Evolutionary conservation across 2,113 vertebrate genomes (phyloP), one percentile per base, ranked within the genome.

Genomic region (Smithornis capensis): DNA sequence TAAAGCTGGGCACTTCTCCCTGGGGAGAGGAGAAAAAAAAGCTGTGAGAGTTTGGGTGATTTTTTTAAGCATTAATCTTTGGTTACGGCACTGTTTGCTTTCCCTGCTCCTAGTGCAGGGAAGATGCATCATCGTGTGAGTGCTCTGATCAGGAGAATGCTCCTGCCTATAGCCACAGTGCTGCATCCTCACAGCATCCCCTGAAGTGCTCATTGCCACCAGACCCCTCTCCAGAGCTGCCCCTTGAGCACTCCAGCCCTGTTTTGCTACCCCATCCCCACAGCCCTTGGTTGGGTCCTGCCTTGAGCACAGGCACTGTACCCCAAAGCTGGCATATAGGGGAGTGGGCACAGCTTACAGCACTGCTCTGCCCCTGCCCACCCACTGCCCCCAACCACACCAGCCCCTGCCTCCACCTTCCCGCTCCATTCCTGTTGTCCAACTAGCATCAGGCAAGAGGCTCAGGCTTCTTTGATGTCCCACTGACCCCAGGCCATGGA

Each of bases 391-490:
- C 28, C 7, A 3, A 35, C 28, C 27, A 10, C 2, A 3, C 6
- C 31, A 23, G 38, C 22, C 4, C 29, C 45, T 64, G 44, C 22
- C 56, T 35, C 35, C 9, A 6, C 18, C 45, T 49, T 90, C 52
- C 49, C 76, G 50, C 12, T 11, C 21, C 21, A 22, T 12, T 70
- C 28, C 37, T 27, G n/a, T 60, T 75, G 44, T 60, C 50, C 10
- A 8, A 0, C n/a, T 2, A 4, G 44, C 38, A 17, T 22, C 23
- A 35, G 37, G 42, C 74, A 47, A 0, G 0, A 77, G 29, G 33
- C 21, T 79, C 0, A 0, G 7, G 17, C 24, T 38, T 47, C 50
- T 45, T 5, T 3, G 0, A 6, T 31, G 33, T 74, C 55, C 55
- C 0, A 0, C 55, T 7, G 7, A 45, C 3, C 44, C 24, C 18